These are phyloP conservation scores for Julus scanicus DNA, from an alignment of 2,888 invertebrate genomes.

Conservation along the genomic window DNA sequence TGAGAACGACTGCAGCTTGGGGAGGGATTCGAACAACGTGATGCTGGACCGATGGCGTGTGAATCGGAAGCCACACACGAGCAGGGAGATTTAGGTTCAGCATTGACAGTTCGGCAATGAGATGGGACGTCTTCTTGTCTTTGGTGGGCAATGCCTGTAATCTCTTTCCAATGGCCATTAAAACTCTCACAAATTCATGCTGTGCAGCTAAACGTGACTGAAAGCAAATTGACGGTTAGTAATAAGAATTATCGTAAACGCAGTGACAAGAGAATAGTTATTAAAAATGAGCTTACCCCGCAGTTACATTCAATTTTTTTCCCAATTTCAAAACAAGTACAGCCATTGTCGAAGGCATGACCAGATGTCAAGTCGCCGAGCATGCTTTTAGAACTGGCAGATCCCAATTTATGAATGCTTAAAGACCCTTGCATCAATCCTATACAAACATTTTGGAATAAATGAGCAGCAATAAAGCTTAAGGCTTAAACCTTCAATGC, in stretches of 20 bases:
- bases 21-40: slow-evolving; percentile 96
- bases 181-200: slow-evolving; percentile 85
- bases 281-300: slow-evolving; percentile 70
- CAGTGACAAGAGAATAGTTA: neutral
- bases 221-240: slow-evolving; percentile 56
- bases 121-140: slow-evolving; percentile 90
- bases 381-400: slow-evolving; percentile 58
- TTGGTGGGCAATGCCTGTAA: slow-evolving; percentile 84
- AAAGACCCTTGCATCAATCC: slow-evolving; percentile 47
- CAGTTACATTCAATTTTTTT: slow-evolving; percentile 82
- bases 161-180: slow-evolving; percentile 86
- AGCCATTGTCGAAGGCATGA: slow-evolving; percentile 96
- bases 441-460: neutral
- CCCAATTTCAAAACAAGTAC: slow-evolving; percentile 86
- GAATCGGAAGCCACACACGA: slow-evolving; percentile 95
- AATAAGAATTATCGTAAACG: neutral
- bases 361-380: slow-evolving; percentile 93
- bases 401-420: slow-evolving; percentile 55
- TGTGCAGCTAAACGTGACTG: slow-evolving; percentile 84
- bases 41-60: slow-evolving; percentile 81
- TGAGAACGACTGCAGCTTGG: slow-evolving; percentile 96
- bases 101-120: slow-evolving; percentile 91
- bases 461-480: neutral
- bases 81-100: slow-evolving; percentile 97
- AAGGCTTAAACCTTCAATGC: neutral